These are phyloP conservation scores for Zeugodacus cucurbitae DNA, from an alignment of 1,140 invertebrate species.

Conservation along the genomic window DNA sequence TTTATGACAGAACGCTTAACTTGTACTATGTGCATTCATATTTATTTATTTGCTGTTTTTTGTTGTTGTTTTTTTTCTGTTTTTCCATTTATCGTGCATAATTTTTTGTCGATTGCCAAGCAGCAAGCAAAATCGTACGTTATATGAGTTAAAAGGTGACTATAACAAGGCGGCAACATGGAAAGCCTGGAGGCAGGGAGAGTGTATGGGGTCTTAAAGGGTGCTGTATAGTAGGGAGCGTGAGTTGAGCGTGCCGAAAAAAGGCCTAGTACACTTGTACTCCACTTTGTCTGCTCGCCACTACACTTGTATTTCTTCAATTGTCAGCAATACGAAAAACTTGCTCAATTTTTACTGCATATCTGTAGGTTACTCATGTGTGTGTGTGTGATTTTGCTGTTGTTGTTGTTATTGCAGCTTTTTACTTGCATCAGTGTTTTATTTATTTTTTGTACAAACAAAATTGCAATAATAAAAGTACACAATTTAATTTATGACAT, in stretches of 20 bases:
- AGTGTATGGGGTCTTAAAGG: no score
- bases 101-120: neutral
- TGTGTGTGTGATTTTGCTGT: neutral
- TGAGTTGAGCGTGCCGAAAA: neutral
- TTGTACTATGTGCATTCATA: constrained; percentile 16
- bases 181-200: neutral
- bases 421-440: neutral
- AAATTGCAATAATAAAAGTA: constrained; percentile 39
- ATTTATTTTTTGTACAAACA: constrained; percentile 1
- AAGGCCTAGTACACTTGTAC: neutral
- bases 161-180: neutral
- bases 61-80: neutral
- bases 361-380: neutral
- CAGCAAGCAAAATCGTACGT: neutral
- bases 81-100: neutral
- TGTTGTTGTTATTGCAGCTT: constrained; percentile 36
- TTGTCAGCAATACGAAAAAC: constrained; percentile 2
- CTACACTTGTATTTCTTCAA: neutral
- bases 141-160: neutral
- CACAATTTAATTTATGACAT: constrained; percentile 37
- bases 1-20: constrained; percentile 27
- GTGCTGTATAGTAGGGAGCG: no score
- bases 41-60: constrained; percentile 28
- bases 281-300: neutral
- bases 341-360: neutral